Base-by-base conservation (phyloP, 2,888 invertebrate genomes). In the Sarcophaga variegata region DNA sequence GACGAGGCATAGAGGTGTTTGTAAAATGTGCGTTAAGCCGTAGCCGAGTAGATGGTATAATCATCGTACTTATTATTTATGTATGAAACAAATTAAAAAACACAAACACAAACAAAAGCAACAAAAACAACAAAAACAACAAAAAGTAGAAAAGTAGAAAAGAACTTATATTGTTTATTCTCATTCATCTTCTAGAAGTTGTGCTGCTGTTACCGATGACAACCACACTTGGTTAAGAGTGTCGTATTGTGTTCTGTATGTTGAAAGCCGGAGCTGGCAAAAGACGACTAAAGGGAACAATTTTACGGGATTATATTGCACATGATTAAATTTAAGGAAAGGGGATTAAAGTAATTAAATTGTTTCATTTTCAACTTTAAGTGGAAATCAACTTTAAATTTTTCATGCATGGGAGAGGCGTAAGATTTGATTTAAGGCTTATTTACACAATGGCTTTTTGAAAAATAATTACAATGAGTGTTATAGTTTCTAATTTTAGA, bases 281-380 rank as follows among this genome's bases (percentile, higher is more conserved):
- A 54, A 54, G 54, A 66, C 66, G 59, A 49, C 71, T 70, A 37
- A 72, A 69, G 66, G 60, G 67, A 86, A 80, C 60, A 77, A 64
- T 77, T 83, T 76, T 74, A 80, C 3, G 60, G 80, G 83, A 83
- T 86, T 86, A 86, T 76, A 80, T 80, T 83, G 86, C 80, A 80
- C 86, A 86, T 86, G 86, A 86, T 86, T 83, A 76, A 78, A 74
- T 86, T 83, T 77, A 72, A 72, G 76, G 72, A 72, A 72, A 71
- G 67, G 25, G 63, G 67, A 83, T 86, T 80, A 67, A 54, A 62
- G 64, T 69, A 83, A 86, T 83, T 86, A 83, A 80, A 86, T 49
- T 72, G 37, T 77, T 45, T 72, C 62, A 49, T 76, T 72, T 64
- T 49, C n/a, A 67, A 67, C 64, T 67, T 12, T 11, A 45, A 64